phyloP scores from a whole-genome alignment of 1,140 invertebrate genomes.

The Drosophila sp. region DNA sequence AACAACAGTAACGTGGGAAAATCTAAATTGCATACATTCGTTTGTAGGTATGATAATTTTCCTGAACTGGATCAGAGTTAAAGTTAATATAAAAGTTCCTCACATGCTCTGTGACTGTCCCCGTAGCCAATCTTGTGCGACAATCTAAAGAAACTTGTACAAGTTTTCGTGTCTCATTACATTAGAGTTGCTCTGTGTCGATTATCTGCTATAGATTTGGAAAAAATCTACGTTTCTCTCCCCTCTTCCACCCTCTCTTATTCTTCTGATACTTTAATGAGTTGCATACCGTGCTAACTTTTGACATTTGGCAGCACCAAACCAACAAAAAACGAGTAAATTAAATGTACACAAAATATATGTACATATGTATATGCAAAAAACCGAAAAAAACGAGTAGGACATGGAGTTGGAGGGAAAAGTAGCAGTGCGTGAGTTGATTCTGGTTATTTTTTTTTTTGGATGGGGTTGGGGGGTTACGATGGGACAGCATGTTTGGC shows the following conservation, averaged over 20 bases:
- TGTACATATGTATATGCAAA: conserved; percentile 19
- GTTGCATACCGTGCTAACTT: conserved; percentile 67
- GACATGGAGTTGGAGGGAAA: background rate
- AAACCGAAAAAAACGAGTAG: conserved; percentile 13
- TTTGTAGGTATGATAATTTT: background rate
- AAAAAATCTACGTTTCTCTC: conserved; percentile 33
- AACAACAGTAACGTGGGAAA: background rate
- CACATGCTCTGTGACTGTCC: background rate
- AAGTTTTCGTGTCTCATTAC: conserved; percentile 25
- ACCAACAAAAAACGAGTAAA: conserved; percentile 52
- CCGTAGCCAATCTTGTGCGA: background rate
- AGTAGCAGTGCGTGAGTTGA: conserved; percentile 12
- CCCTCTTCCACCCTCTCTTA: conserved; percentile 6
- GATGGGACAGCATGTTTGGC: conserved; percentile 32
- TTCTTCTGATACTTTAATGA: conserved; percentile 51
- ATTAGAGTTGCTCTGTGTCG: conserved; percentile 11
- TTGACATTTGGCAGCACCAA: conserved; percentile 59
- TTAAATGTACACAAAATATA: conserved; percentile 55
- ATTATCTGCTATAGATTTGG: conserved; percentile 43
- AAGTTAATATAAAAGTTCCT: background rate
- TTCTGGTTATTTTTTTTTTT: conserved; percentile 8
- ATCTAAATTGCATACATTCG: background rate
- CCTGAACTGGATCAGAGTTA: conserved; percentile 1
- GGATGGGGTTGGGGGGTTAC: background rate
- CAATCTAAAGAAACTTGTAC: conserved; percentile 8